Conservation (phyloP, 53 echinoderm and acorn worm genomes). For the Holothuria leucospilota region DNA sequence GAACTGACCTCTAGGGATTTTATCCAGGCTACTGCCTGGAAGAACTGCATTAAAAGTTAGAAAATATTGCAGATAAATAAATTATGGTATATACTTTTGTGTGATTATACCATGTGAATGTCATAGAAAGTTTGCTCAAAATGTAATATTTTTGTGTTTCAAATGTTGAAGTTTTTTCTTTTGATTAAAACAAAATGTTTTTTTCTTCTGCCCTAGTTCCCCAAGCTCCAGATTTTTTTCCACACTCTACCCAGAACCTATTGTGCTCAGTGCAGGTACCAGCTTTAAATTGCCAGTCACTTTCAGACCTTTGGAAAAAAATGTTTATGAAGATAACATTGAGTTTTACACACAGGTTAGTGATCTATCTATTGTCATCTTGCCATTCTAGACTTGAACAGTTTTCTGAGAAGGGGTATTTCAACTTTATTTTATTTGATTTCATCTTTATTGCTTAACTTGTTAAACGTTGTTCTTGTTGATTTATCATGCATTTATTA, state of each 20-base stretch:
- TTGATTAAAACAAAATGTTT: not conserved
- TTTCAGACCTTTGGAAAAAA: constrained; percentile 95
- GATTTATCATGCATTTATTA: too few species aligned
- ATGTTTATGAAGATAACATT: constrained; percentile 86
- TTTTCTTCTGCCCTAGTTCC: constrained; percentile 53
- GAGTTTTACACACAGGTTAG: constrained; percentile 91
- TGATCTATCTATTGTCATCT: not conserved
- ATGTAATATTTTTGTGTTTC: too few species aligned
- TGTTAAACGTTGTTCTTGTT: too few species aligned
- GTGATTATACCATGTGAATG: too few species aligned
- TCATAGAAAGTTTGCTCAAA: too few species aligned
- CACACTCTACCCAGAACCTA: constrained; percentile 92
- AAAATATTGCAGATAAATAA: too few species aligned
- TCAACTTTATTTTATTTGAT: not conserved
- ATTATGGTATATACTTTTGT: too few species aligned
- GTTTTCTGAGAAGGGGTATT: not conserved
- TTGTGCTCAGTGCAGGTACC: constrained; percentile 96
- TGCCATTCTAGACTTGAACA: not conserved
- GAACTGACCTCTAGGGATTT: too few species aligned
- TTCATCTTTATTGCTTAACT: too few species aligned
- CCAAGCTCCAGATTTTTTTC: constrained; percentile 92
- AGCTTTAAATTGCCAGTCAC: constrained; percentile 94
- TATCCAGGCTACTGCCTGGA: too few species aligned
- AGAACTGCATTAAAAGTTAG: too few species aligned
- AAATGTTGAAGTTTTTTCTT: not conserved